phyloP scores from a whole-genome alignment of 2,888 invertebrate species.

The Sarcophaga variegata region DNA sequence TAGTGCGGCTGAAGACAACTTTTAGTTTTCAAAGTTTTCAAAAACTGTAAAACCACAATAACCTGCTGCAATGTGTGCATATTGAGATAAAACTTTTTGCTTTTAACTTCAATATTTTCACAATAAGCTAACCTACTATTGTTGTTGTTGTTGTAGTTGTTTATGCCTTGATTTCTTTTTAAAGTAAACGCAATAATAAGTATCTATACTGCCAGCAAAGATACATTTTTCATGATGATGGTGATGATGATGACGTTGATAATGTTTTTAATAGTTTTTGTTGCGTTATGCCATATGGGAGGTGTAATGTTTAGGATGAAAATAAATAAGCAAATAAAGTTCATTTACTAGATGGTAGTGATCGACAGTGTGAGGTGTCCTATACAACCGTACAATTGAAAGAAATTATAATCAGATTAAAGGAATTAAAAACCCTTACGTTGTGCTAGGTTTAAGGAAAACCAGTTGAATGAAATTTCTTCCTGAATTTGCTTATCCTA shows the following conservation, averaged over 20 bases:
- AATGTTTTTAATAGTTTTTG: slow-evolving; percentile 31
- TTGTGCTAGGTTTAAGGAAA: too few species aligned
- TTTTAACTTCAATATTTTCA: slow-evolving; percentile 4
- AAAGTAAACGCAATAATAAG: neutral
- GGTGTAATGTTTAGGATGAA: neutral
- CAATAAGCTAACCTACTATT: slow-evolving; percentile 15
- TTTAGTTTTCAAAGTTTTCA: slow-evolving; percentile 42
- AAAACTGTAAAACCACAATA: slow-evolving; percentile 55
- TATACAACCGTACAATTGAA: too few species aligned
- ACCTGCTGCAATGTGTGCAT: slow-evolving; percentile 54
- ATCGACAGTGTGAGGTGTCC: too few species aligned
- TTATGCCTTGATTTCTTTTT: slow-evolving; percentile 17
- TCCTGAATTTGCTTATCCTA: too few species aligned
- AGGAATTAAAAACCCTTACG: too few species aligned
- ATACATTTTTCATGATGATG: slow-evolving; percentile 8
- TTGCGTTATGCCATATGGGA: slow-evolving; percentile 26
- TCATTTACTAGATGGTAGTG: too few species aligned
- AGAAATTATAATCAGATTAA: too few species aligned
- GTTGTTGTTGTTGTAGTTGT: slow-evolving; percentile 4
- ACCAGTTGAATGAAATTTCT: too few species aligned
- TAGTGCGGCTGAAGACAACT: neutral
- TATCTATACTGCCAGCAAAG: neutral
- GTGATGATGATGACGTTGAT: slow-evolving; percentile 13
- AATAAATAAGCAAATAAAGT: too few species aligned
- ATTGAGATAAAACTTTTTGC: slow-evolving; percentile 52